phyloP scores from a whole-genome alignment of 2,113 vertebrate species.

The Hydropotes inermis region DNA sequence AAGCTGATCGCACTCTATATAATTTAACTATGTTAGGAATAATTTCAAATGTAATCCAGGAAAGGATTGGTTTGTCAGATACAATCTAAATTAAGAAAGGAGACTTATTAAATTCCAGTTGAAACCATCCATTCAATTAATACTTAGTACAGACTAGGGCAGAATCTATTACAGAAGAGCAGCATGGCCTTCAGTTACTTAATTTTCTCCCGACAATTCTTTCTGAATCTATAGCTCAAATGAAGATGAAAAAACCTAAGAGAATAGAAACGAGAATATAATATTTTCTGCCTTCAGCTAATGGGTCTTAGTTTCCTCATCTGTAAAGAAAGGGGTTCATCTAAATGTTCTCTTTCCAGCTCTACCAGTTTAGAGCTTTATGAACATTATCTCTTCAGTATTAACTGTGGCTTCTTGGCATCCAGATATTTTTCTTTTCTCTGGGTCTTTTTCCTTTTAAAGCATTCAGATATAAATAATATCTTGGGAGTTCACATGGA shows the following conservation, averaged over 20 bases:
- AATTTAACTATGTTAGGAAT: slow-evolving; percentile 72
- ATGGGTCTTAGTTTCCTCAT: not conserved
- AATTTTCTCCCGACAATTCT: slow-evolving; percentile 69
- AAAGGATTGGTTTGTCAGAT: slow-evolving; percentile 78
- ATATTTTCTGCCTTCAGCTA: not conserved
- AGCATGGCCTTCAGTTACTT: slow-evolving; percentile 44
- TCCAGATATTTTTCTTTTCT: not conserved
- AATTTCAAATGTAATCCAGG: slow-evolving; percentile 78
- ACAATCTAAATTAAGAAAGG: slow-evolving; percentile 69
- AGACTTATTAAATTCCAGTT: slow-evolving; percentile 69
- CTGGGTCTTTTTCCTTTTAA: not conserved
- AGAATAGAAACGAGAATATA: not conserved
- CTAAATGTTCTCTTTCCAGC: not conserved
- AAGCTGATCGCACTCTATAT: slow-evolving; percentile 67
- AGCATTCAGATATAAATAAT: not conserved
- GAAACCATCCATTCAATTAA: slow-evolving; percentile 67
- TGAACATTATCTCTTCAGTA: not conserved
- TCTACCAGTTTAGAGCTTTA: not conserved
- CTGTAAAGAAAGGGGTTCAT: not conserved
- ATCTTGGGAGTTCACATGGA: not conserved
- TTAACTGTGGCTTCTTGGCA: not conserved
- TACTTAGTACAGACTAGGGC: slow-evolving; percentile 30
- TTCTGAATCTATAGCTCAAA: not conserved
- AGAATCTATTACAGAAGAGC: slow-evolving; percentile 48
- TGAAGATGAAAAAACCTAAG: not conserved